Percentiles rank a stretch among this genome's conserved stretches.
phyloP scores from a whole-genome alignment of 2,888 invertebrate species.

The Brenthis ino region DNA sequence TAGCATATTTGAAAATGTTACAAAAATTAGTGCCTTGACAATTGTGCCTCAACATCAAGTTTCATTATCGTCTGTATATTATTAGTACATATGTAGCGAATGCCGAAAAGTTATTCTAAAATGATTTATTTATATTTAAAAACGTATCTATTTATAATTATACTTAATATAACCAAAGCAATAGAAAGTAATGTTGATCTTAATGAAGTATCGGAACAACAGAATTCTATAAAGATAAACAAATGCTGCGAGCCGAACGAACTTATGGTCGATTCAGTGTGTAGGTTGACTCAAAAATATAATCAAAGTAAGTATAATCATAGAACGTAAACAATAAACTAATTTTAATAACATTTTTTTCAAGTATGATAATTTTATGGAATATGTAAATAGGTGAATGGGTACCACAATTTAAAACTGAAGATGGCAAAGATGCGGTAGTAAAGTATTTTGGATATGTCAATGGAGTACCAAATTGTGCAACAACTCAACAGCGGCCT shows the following conservation, averaged over 20 bases:
- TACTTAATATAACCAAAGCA: conserved; percentile 19
- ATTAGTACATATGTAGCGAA: conserved; percentile 7
- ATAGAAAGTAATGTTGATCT: conserved; percentile 64
- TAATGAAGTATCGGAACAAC: conserved; percentile 73
- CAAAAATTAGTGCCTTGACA: conserved; percentile 10
- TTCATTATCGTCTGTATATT: not conserved
- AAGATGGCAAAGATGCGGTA: conserved; percentile 81
- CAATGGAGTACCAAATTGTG: conserved; percentile 87
- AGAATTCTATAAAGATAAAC: conserved; percentile 83
- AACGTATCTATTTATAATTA: conserved; percentile 25
- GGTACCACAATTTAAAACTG: conserved; percentile 85
- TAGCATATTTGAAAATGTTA: not conserved
- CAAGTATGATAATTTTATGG: not conserved
- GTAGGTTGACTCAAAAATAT: conserved; percentile 84
- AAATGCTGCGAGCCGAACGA: conserved; percentile 91
- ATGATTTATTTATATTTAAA: conserved; percentile 21
- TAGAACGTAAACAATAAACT: not conserved
- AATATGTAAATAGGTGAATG: conserved; percentile 64
- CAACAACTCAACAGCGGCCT: conserved; percentile 85
- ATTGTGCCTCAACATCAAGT: conserved; percentile 1
- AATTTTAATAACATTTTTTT: not conserved
- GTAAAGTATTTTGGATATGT: conserved; percentile 82
- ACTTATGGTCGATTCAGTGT: conserved; percentile 85
- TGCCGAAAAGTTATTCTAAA: conserved; percentile 16
- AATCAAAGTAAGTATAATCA: conserved; percentile 76